phyloP scores from a whole-genome alignment of 2,113 vertebrate species.

The Myocastor coypus region DNA sequence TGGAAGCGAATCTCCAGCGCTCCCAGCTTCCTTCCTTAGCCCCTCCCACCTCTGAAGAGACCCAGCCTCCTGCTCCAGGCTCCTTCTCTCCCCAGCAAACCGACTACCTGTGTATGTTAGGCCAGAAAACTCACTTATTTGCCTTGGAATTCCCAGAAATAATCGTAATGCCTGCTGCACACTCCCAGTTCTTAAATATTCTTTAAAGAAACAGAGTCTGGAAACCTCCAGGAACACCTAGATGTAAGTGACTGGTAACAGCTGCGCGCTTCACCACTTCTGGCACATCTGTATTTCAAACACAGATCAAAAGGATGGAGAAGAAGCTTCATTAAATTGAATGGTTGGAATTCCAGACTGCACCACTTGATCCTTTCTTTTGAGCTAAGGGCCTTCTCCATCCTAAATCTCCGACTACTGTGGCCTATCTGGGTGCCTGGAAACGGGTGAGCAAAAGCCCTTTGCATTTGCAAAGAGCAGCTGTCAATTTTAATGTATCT shows the following conservation, averaged over 20 bases:
- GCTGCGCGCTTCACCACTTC: constrained; percentile 5
- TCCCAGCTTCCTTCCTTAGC: background rate
- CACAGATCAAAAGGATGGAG: constrained; percentile 36
- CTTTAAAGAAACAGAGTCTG: background rate
- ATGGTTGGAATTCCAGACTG: background rate
- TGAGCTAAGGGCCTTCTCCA: background rate
- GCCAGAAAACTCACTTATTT: background rate
- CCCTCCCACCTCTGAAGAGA: too few relatives aligned
- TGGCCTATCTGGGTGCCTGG: background rate
- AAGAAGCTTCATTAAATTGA: background rate
- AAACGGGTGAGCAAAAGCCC: background rate
- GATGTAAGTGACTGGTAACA: background rate
- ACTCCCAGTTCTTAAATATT: background rate
- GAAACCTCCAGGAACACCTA: background rate
- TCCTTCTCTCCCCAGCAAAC: background rate
- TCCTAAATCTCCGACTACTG: background rate
- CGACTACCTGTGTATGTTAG: background rate
- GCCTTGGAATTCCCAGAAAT: fast-evolving
- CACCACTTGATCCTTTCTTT: background rate
- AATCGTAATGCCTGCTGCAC: background rate
- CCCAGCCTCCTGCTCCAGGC: too few relatives aligned
- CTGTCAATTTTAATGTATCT: constrained; percentile 48
- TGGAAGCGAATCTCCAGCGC: background rate
- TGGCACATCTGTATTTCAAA: constrained; percentile 44
- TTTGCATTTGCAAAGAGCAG: background rate